Base-by-base conservation (phyloP, 2,888 invertebrate species). In the Oscheius sp. region DNA sequence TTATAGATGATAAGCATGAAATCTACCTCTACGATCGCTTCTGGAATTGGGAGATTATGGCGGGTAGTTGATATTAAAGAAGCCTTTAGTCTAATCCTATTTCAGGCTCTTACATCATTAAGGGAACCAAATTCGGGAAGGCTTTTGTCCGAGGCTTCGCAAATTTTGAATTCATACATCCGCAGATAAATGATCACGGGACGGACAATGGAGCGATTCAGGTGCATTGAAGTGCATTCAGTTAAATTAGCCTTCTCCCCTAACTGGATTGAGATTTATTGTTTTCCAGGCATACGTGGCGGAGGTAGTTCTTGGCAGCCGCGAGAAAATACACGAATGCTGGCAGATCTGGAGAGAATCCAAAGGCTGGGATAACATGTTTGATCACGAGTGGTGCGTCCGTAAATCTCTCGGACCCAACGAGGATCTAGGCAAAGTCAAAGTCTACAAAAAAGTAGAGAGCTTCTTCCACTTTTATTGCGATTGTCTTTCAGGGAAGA, bases 341-440 rank as follows among this genome's bases (percentile, higher is more conserved):
- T 70, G 65, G 61, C 48, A 63, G 42, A 63, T 79, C 0, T 82
- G 79, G 70, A 52, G 67, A 17, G 63, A 64, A 33, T 80, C 79
- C 0, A 70, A 65, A 15, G 46, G 72, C 34, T 84, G 67, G 70
- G 73, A 66, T 20, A 78, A 79, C 50, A 66, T 84, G n/a, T 79
- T 80, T 65, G 71, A 69, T 25, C 84, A 76, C 61, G 81, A 82
- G 65, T 75, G 81, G 6, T 84, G 84, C 53, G 69, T 73, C 2
- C 67, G 81, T 48, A 68, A 68, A 10, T 68, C 81, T 25, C 70
- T 84, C 6, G 82, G 84, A 17, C 65, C 61, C 0, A 37, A 50
- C 10, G 69, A 67, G 0, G 69, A 74, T 34, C 69, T 76, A 23
- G 78, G 70, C 27, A 71, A 67, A 48, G 58, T 78, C 0, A 39